Conservation (phyloP, 2,797 vertebrate genomes). For the Cynopterus sphinx region DNA sequence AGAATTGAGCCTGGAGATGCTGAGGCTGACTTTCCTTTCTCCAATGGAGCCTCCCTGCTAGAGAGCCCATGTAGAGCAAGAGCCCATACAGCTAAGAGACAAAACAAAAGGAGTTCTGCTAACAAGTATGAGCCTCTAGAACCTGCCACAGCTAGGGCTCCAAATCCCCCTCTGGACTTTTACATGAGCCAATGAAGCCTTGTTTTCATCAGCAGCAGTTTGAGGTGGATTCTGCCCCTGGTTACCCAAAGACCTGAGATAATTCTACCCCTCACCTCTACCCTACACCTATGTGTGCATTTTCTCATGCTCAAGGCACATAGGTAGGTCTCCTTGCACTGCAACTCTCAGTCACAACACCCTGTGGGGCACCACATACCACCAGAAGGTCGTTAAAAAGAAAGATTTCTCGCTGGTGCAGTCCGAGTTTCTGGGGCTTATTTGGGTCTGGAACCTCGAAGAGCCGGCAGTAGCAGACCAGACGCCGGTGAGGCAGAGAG, state of each 20-base stretch:
- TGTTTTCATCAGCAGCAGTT: not conserved
- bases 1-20: not conserved
- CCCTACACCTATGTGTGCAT: not conserved
- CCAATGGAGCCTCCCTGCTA: not conserved
- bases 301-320: not conserved
- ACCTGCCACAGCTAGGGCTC: not conserved
- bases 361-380: constrained; percentile 85
- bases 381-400: constrained; percentile 98
- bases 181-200: not conserved
- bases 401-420: constrained; percentile 98
- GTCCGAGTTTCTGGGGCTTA: constrained; percentile 96
- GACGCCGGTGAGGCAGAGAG: constrained; percentile 94
- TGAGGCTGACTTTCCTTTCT: fast-evolving
- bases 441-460: constrained; percentile 98
- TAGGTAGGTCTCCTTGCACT: not conserved
- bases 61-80: not conserved
- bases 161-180: not conserved
- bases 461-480: constrained; percentile 97
- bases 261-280: not conserved
- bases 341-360: fast-evolving
- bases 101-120: not conserved
- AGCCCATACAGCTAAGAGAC: not conserved
- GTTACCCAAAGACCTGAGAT: not conserved
- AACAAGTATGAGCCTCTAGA: not conserved
- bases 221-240: not conserved